A percentile compares a stretch with the other conserved stretches of the same genome.
Conservation (phyloP, 2,113 vertebrate species). For the Oryzias celebensis region DNA sequence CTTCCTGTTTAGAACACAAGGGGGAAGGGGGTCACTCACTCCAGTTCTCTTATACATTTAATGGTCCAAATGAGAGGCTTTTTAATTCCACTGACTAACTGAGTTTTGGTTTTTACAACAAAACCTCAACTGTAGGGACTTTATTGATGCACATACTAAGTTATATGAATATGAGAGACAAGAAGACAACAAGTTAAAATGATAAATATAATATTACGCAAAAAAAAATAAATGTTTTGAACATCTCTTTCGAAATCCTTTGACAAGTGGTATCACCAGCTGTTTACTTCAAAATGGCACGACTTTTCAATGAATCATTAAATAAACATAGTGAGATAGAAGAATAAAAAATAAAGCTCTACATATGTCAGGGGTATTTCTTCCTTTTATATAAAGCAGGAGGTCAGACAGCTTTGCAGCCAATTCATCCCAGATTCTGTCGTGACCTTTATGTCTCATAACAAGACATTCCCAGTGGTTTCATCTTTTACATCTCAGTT, state of each 20-base stretch:
- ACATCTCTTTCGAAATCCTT: slow-evolving; percentile 9
- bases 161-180: too few species aligned
- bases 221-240: too few species aligned
- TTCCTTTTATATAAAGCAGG: slow-evolving; percentile 51
- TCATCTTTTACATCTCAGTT: slow-evolving; percentile 28
- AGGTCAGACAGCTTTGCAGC: slow-evolving; percentile 48
- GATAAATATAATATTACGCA: too few species aligned
- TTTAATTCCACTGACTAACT: too few species aligned
- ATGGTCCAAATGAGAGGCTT: too few species aligned
- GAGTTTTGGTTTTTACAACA: too few species aligned
- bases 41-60: too few species aligned
- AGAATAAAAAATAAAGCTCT: slow-evolving; percentile 28
- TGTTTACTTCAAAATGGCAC: slow-evolving; percentile 31
- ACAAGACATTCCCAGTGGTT: slow-evolving; percentile 34
- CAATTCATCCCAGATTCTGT: slow-evolving; percentile 63
- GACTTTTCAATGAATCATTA: slow-evolving; percentile 30
- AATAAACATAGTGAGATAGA: slow-evolving; percentile 17
- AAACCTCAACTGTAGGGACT: too few species aligned
- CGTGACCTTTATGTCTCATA: slow-evolving; percentile 58
- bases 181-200: too few species aligned
- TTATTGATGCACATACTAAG: too few species aligned
- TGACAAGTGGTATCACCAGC: slow-evolving; percentile 24
- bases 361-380: slow-evolving; percentile 14
- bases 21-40: too few species aligned
- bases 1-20: too few species aligned